Percentiles rank a stretch among this genome's conserved stretches.
Conservation (phyloP, 2,113 vertebrate species). For the Arenaria interpres region DNA sequence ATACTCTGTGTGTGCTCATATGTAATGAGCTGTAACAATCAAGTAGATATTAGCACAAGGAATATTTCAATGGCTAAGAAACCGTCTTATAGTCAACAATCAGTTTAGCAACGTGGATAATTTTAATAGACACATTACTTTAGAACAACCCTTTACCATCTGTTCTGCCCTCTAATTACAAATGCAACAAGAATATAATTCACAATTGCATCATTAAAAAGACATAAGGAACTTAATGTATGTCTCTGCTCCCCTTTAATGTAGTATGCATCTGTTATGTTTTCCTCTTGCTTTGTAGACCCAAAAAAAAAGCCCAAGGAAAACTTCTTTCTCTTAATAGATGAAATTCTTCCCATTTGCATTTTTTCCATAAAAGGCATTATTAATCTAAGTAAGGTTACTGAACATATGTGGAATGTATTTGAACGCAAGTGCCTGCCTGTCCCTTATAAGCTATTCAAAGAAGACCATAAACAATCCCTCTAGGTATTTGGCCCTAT, state of each 20-base stretch:
- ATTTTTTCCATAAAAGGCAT: not conserved
- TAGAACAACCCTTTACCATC: conserved; percentile 76
- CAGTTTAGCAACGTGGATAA: conserved; percentile 69
- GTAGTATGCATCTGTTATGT: conserved; percentile 59
- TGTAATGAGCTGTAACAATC: conserved; percentile 70
- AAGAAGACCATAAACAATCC: not conserved
- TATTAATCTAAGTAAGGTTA: not conserved
- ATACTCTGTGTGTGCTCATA: conserved; percentile 35
- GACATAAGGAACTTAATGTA: conserved; percentile 76
- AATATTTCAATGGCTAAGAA: conserved; percentile 63
- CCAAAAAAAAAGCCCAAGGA: conserved; percentile 4
- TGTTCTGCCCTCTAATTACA: conserved; percentile 77
- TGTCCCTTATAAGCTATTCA: not conserved
- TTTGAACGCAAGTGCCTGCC: not conserved
- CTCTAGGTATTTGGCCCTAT: not conserved
- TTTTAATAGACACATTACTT: conserved; percentile 76
- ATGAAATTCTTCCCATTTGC: not conserved
- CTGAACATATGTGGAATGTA: conserved; percentile 4
- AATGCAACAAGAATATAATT: conserved; percentile 79
- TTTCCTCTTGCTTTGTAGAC: conserved; percentile 41
- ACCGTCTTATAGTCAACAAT: conserved; percentile 59
- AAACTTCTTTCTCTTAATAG: conserved; percentile 6
- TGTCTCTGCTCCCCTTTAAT: conserved; percentile 69
- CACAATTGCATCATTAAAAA: conserved; percentile 80
- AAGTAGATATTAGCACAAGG: conserved; percentile 49